Percentiles rank a stretch among this genome's conserved stretches.
These are phyloP conservation scores for Channa striata DNA, from an alignment of 2,797 vertebrate genomes.

Conservation along the genomic window DNA sequence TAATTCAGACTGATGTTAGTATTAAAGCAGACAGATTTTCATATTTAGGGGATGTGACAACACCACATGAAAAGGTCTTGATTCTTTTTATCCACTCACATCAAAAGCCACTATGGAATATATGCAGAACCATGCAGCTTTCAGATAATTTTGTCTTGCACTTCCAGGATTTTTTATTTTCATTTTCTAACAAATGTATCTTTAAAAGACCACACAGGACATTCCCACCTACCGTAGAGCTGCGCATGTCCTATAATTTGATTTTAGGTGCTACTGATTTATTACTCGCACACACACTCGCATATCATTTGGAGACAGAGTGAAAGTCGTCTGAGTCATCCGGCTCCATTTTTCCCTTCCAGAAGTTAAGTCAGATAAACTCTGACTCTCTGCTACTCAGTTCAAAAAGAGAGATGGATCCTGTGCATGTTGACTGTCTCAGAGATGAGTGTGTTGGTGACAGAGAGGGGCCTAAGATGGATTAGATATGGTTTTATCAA, in stretches of 20 bases:
- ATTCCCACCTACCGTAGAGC: constrained; percentile 18
- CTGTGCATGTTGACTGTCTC: constrained; percentile 81
- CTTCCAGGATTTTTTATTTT: constrained; percentile 13
- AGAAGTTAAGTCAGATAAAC: constrained; percentile 82
- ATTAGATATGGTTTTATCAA: constrained; percentile 89
- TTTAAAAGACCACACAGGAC: not conserved
- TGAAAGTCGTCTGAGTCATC: constrained; percentile 55
- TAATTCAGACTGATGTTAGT: constrained; percentile 30
- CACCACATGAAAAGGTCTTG: constrained; percentile 6
- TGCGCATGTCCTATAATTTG: constrained; percentile 23
- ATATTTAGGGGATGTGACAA: constrained; percentile 17
- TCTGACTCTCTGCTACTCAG: constrained; percentile 69
- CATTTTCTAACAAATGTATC: constrained; percentile 28
- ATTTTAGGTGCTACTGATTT: constrained; percentile 29
- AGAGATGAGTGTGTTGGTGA: constrained; percentile 80
- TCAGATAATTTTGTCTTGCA: constrained; percentile 4
- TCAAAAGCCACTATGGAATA: not conserved
- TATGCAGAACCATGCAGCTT: constrained; percentile 3
- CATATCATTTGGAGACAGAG: constrained; percentile 47
- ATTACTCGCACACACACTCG: not conserved
- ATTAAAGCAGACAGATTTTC: constrained; percentile 1
- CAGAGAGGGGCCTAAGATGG: constrained; percentile 80
- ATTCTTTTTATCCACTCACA: constrained; percentile 19
- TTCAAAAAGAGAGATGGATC: constrained; percentile 82
- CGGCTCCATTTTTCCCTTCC: constrained; percentile 60